Evolutionary conservation across 1,140 invertebrate species (phyloP), one percentile per base, ranked within the genome.

Genomic region (Ostrea edulis): DNA sequence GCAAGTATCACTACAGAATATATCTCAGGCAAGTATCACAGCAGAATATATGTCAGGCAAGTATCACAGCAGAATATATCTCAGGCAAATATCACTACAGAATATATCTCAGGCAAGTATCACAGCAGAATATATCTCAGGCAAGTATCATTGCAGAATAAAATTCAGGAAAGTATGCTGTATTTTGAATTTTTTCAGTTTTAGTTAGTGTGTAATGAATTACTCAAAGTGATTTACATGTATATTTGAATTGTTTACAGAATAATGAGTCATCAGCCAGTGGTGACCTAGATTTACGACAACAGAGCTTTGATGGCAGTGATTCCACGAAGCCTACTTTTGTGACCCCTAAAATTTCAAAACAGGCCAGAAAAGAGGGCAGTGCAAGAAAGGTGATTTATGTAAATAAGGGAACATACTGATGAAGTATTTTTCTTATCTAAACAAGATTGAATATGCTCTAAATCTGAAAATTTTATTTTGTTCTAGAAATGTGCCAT

Each of bases 261-360:
- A 77, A 11, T 25, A 77, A 77, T 9, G 68, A 77, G 9, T n/a
- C 55, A 17, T 8, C 55, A 62, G 55, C 20, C 55, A 20, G n/a
- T n/a, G 29, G 68, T 25, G 68, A 77, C 14, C 9, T 35, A 25
- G 68, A 89, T 82, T 20, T 89, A 44, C 71, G 84, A 44, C 82
- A 81, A 44, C 58, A 87, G 83, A 89, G 88, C 54, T 89, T 89
- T 87, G 86, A 87, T 83, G 55, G 87, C 58, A 86, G 85, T 68
- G 87, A 86, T 17, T 84, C 83, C n/a, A 87, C 82, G n/a, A 82
- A 84, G 17, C 91, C 91, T 20, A 90, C 89, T 25, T 93, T 92
- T 92, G 92, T 93, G 17, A 93, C 92, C 14, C 92, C 92, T 0
- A 92, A 91, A 87, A 87, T 92, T 29, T 8, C 82, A 52, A 44